phyloP scores from a whole-genome alignment of 2,888 invertebrate species.

The Koerneria pararmatus region DNA sequence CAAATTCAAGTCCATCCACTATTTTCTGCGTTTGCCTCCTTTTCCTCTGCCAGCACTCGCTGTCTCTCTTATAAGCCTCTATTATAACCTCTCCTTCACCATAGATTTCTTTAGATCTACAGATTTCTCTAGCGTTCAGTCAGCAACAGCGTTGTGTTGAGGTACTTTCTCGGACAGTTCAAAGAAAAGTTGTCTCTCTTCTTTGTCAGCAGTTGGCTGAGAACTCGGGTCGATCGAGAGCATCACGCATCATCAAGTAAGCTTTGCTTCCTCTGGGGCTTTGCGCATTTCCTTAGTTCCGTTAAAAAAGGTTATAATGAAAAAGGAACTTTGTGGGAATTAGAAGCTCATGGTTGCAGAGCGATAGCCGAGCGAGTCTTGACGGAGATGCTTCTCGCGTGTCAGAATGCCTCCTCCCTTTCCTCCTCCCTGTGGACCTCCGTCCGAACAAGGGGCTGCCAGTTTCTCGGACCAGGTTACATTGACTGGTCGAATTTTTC shows the following conservation, averaged over 20 bases:
- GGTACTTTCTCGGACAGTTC: slow-evolving; percentile 82
- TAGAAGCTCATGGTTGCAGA: too few relatives aligned
- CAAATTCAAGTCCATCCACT: too few relatives aligned
- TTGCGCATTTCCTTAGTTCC: slow-evolving; percentile 59
- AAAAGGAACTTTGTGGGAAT: too few relatives aligned
- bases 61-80: too few relatives aligned
- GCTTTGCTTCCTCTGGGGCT: neutral
- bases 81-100: too few relatives aligned
- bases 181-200: slow-evolving; percentile 84
- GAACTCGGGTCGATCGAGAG: slow-evolving; percentile 70
- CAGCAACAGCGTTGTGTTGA: slow-evolving; percentile 32
- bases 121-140: neutral
- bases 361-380: too few relatives aligned
- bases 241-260: slow-evolving; percentile 62
- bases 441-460: slow-evolving; percentile 89
- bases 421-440: slow-evolving; percentile 94
- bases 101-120: neutral
- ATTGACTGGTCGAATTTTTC: neutral
- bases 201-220: slow-evolving; percentile 88
- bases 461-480: slow-evolving; percentile 85
- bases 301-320: too few relatives aligned
- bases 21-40: too few relatives aligned
- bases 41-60: too few relatives aligned
- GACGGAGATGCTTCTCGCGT: slow-evolving; percentile 74
- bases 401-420: slow-evolving; percentile 85